Evolutionary conservation across 2,888 invertebrate genomes (phyloP), one percentile per base, ranked within the genome.

Genomic region (Anoplius nigerrimus): DNA sequence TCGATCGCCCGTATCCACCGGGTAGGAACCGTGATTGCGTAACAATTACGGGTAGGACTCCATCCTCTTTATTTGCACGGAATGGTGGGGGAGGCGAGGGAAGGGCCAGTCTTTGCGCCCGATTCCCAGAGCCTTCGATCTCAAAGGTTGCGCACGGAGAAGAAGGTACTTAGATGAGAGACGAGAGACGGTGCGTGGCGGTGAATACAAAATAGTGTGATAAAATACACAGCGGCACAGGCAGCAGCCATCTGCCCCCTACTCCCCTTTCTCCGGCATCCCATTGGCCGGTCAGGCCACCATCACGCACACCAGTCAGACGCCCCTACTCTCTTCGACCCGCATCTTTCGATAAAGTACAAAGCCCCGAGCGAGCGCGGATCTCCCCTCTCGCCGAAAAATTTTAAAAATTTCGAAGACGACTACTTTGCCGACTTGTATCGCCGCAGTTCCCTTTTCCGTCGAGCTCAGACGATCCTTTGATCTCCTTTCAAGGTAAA

Each of bases 161-260:
- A 56, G 54, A 56, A 74, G 62, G 65, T 65, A 60, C 72, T 55
- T n/a, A 46, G 48, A 8, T 6, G 46, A 42, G 42, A 67, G 76
- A 73, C 61, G 66, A 73, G 75, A 71, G 71, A 69, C 58, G 55
- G 70, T 75, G 78, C 79, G 74, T 80, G 81, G 77, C 72, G 69
- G 62, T 78, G 85, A 84, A 85, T 84, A 83, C 74, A 79, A 84
- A 83, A 75, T 71, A 78, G 78, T 56, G 16, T 69, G 71, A 78
- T 82, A 75, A 75, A 82, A 76, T 71, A 71, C 71, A 71, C 64
- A 59, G 53, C 24, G n/a, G n/a, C n/a, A n/a, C n/a, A 34, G 34
- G 34, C 11, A 34, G 4, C 34, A 11, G 11, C 34, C 34, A 3
- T 11, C 34, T 34, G 34, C 34, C 11, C 34, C 8, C 11, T 34